Conservation (phyloP, 2,113 vertebrate genomes). For the Equus quagga region DNA sequence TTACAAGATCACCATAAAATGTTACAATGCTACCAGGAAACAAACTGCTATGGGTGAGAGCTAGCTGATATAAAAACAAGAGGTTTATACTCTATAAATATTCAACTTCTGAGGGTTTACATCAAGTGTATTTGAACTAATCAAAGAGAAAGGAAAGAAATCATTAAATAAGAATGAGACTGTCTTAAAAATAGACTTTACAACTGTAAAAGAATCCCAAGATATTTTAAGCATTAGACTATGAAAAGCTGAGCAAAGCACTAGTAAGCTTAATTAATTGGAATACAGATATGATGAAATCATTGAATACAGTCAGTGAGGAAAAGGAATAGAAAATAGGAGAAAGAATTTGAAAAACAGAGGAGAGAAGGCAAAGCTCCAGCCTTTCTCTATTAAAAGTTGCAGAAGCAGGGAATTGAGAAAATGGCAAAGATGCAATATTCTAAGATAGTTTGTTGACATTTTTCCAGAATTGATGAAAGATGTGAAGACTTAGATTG, state of each 20-base stretch:
- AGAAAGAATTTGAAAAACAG: background rate
- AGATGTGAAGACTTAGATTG: background rate
- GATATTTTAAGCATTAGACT: background rate
- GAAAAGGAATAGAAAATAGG: background rate
- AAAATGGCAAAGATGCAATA: background rate
- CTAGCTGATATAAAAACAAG: background rate
- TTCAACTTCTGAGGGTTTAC: background rate
- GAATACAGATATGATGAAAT: background rate
- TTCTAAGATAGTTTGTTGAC: background rate
- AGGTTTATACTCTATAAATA: background rate
- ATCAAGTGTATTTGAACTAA: background rate
- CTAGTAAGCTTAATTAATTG: background rate
- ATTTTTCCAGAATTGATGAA: background rate
- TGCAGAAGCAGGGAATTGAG: background rate
- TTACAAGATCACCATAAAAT: background rate
- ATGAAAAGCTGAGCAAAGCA: background rate
- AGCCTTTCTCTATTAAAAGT: background rate
- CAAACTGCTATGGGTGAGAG: background rate
- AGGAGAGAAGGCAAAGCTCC: background rate
- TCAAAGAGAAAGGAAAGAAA: background rate
- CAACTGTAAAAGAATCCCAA: background rate
- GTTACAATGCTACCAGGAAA: background rate
- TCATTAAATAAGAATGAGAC: background rate
- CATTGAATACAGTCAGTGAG: background rate
- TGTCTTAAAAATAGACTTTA: background rate